A percentile compares a stretch with the other conserved stretches of the same genome.
These are phyloP conservation scores for Diachasmimorpha longicaudata DNA, from an alignment of 1,140 invertebrate species.

Conservation along the genomic window DNA sequence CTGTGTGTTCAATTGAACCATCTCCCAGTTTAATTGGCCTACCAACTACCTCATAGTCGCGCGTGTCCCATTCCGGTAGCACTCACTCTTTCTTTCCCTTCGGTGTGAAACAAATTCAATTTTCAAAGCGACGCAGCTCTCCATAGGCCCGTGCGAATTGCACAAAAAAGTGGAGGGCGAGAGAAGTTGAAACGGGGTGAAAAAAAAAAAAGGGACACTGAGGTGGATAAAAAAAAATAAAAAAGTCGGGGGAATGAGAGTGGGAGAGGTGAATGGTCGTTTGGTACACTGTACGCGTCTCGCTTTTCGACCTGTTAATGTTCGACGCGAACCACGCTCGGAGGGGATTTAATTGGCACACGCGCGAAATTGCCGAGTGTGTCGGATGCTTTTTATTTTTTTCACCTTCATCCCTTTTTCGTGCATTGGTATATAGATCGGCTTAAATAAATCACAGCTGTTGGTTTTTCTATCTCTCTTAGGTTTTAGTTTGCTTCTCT, in stretches of 20 bases:
- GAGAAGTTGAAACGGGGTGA: neutral
- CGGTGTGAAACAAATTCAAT: slow-evolving; percentile 22
- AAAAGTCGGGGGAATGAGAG: neutral
- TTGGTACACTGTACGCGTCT: neutral
- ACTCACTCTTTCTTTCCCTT: neutral
- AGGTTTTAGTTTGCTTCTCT: too few species aligned
- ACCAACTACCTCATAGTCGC: neutral
- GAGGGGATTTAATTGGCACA: slow-evolving; percentile 47
- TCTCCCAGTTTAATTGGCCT: slow-evolving; percentile 11
- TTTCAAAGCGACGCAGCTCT: slow-evolving; percentile 4
- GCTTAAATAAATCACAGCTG: slow-evolving; percentile 20
- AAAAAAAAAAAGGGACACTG: neutral
- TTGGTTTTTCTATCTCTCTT: neutral
- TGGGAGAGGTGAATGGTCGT: slow-evolving; percentile 17
- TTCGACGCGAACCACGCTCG: slow-evolving; percentile 26
- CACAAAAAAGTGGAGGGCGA: neutral
- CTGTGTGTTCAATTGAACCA: neutral
- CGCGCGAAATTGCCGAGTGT: slow-evolving; percentile 38
- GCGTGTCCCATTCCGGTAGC: neutral
- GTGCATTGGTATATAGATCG: neutral
- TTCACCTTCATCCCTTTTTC: neutral
- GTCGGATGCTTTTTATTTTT: slow-evolving; percentile 8
- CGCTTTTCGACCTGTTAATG: slow-evolving; percentile 24
- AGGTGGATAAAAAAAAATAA: neutral
- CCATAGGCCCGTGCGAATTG: neutral